Evolutionary conservation across 1,140 invertebrate genomes (phyloP).

Genomic region (Aphelenchoides avenae): DNA sequence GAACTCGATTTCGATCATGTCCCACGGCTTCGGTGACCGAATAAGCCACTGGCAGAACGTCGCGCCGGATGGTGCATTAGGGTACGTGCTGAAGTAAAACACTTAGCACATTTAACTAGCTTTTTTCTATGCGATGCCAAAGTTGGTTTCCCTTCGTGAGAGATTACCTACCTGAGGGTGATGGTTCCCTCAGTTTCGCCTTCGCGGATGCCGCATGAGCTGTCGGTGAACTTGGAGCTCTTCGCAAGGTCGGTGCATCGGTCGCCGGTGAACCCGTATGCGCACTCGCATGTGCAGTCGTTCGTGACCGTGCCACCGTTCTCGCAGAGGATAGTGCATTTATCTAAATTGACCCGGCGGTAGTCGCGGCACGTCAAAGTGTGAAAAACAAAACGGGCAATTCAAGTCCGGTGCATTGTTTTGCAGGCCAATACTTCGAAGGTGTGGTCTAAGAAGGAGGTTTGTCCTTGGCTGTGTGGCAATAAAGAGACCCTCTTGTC

Average conservation of each 20-base stretch:
- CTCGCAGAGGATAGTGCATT: slow-evolving; percentile 18
- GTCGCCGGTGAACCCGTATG: slow-evolving; percentile 13
- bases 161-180: slow-evolving; percentile 3
- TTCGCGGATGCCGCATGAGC: slow-evolving; percentile 8
- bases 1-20: slow-evolving; percentile 15
- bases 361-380: too few relatives aligned
- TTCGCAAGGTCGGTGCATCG: slow-evolving; percentile 13
- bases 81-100: neutral
- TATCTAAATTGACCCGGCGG: too few relatives aligned
- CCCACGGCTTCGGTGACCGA: slow-evolving; percentile 7
- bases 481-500: too few relatives aligned
- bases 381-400: too few relatives aligned
- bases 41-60: slow-evolving; percentile 18
- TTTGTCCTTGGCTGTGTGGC: too few relatives aligned
- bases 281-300: slow-evolving; percentile 12
- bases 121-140: neutral
- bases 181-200: slow-evolving; percentile 1
- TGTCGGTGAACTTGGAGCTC: slow-evolving; percentile 8
- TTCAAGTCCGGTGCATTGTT: too few relatives aligned
- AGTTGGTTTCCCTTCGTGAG: neutral
- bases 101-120: too few relatives aligned
- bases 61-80: neutral
- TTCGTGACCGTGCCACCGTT: slow-evolving; percentile 13
- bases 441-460: too few relatives aligned
- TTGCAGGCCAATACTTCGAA: too few relatives aligned